Evolutionary conservation across 2,797 vertebrate genomes (phyloP), one percentile per base, ranked within the genome.

Genomic region (Anableps anableps): DNA sequence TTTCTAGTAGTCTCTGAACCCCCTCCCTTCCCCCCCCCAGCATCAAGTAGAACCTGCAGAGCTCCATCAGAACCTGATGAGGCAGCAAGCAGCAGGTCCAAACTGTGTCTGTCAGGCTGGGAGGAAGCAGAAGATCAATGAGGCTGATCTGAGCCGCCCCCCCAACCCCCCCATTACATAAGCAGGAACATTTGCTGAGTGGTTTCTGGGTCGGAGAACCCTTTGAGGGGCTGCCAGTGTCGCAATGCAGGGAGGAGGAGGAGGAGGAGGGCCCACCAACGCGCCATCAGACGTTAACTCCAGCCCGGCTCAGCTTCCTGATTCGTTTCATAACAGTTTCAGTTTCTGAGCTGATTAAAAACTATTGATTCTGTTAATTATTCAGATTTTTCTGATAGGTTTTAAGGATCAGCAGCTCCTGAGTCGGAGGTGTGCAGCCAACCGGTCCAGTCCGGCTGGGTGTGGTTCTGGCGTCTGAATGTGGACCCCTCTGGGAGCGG

Each of bases 181-280:
- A 91, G 78, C 73, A 75, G 66, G 72, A 91, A 90, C 74, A 76
- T 84, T 87, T 86, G 90, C 89, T 79, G 90, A 90, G 87, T 85
- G 83, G 78, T 85, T 89, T 91, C 85, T 89, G 88, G 88, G 88
- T 87, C 80, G 80, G 85, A 91, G 87, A 90, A 90, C 62, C 74
- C 82, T 85, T 81, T 81, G 85, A 81, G 87, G 89, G 81, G 70
- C 78, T 86, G 87, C 90, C 89, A 93, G 89, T 92, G 94, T 95
- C 90, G 94, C 94, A 95, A 92, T 93, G 92, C 93, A 94, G 94
- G 86, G 79, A 87, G 83, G 81, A 78, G 84, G 77, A 83, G 73
- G 73, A 81, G 48, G n/a, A 66, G 70, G 60, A 81, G 71, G 45
- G 76, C 80, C 76, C 85, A 66, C 86, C 47, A 48, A 70, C 78